Percentiles rank a stretch among this genome's conserved stretches.
Evolutionary conservation across 2,888 invertebrate genomes (phyloP).

Genomic region (Micoletzkya japonica): DNA sequence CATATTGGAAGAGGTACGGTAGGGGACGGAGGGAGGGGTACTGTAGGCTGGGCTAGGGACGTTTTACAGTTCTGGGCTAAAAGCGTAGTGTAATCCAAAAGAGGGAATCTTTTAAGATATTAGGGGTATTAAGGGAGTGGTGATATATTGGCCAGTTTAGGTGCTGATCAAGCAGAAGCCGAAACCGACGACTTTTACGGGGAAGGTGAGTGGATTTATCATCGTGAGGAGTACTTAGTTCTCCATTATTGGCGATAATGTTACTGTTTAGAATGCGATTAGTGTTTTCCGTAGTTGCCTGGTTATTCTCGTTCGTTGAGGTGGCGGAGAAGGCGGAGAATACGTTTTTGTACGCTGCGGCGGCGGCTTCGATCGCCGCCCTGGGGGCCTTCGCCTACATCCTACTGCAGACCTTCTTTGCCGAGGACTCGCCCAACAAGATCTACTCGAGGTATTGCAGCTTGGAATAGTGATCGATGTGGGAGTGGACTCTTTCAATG

Average conservation of each 20-base stretch:
- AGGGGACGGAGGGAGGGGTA: background rate
- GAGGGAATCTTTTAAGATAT: background rate
- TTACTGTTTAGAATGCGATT: background rate
- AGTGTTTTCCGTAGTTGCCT: background rate
- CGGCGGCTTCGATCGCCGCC: slow-evolving; percentile 45
- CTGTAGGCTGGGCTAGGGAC: background rate
- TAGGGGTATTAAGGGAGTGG: background rate
- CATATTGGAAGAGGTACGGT: slow-evolving; percentile 25
- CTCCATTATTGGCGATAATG: background rate
- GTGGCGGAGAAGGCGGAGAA: slow-evolving; percentile 51
- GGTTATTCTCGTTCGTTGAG: slow-evolving; percentile 21
- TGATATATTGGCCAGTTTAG: background rate
- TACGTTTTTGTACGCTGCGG: slow-evolving; percentile 54
- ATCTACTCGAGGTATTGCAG: slow-evolving; percentile 48
- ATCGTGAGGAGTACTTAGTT: background rate
- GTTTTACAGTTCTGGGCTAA: background rate
- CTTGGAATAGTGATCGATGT: background rate
- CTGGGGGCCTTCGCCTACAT: slow-evolving; percentile 53
- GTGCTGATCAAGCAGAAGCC: slow-evolving; percentile 38
- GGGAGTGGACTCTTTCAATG: background rate
- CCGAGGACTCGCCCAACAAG: slow-evolving; percentile 52
- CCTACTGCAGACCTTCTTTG: slow-evolving; percentile 52
- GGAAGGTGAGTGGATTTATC: slow-evolving; percentile 34
- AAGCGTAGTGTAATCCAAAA: background rate
- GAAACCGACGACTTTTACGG: slow-evolving; percentile 48